Conservation (phyloP, 2,113 vertebrate genomes). For the Benitochromis conjunctus region DNA sequence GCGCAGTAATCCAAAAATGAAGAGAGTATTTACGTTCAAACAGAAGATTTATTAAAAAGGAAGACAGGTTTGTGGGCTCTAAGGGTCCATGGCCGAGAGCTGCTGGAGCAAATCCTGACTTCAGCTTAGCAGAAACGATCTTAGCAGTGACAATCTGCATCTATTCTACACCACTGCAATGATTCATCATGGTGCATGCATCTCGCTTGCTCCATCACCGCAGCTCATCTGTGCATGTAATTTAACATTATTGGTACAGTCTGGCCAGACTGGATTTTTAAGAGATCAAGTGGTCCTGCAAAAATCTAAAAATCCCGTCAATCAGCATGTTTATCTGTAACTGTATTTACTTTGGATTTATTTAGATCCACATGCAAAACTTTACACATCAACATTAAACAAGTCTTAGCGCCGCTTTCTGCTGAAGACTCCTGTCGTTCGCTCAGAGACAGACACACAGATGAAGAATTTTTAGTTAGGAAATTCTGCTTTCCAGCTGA, state of each 20-base stretch:
- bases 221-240: slow-evolving; percentile 23
- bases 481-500: background rate
- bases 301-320: background rate
- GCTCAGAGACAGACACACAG: background rate
- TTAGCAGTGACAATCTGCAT: slow-evolving; percentile 18
- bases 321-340: background rate
- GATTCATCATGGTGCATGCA: slow-evolving; percentile 31
- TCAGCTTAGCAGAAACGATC: background rate
- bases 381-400: background rate
- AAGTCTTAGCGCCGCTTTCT: background rate
- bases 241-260: background rate
- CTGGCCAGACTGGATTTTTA: background rate
- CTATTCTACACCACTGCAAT: slow-evolving; percentile 10
- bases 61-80: background rate
- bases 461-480: background rate
- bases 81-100: background rate
- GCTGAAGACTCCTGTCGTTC: background rate
- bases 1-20: background rate
- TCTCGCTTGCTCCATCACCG: background rate
- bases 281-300: background rate
- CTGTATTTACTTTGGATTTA: background rate
- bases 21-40: background rate
- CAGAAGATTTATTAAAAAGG: background rate
- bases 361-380: background rate
- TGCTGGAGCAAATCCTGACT: background rate